phyloP scores from a whole-genome alignment of 2,797 vertebrate genomes.

The Danio kyathit region DNA sequence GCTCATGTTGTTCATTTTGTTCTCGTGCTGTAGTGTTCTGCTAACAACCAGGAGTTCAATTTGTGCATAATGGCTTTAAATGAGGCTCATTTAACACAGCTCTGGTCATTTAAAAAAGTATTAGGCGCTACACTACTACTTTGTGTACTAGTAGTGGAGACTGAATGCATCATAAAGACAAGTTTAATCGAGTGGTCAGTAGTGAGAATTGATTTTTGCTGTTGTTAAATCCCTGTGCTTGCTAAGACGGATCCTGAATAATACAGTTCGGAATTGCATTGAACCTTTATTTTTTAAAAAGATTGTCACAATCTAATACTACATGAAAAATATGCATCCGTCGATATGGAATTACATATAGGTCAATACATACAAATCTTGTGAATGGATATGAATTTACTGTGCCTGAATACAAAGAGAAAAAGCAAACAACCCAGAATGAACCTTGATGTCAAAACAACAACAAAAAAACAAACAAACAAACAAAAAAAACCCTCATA shows the following conservation, averaged over 20 bases:
- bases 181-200: conserved; percentile 27
- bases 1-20: not conserved
- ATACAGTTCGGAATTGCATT: conserved; percentile 30
- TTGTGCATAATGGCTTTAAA: conserved; percentile 42
- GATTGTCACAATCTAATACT: conserved; percentile 6
- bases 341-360: too few species aligned
- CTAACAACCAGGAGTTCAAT: conserved; percentile 35
- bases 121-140: conserved; percentile 28
- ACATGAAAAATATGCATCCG: not conserved
- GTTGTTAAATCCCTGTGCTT: conserved; percentile 19
- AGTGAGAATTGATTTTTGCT: conserved; percentile 42
- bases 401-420: too few species aligned
- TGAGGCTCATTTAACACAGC: conserved; percentile 37
- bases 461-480: too few species aligned
- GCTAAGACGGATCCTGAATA: conserved; percentile 22
- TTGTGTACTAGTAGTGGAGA: conserved; percentile 34
- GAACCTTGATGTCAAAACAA: too few species aligned
- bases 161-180: conserved; percentile 46
- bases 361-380: too few species aligned
- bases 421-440: too few species aligned
- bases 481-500: too few species aligned
- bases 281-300: conserved; percentile 23
- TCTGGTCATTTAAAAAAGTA: conserved; percentile 41
- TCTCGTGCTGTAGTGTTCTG: conserved; percentile 16
- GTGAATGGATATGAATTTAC: too few species aligned